Evolutionary conservation across 2,888 invertebrate species (phyloP), one percentile per base, ranked within the genome.

Genomic region (Chydorus sphaericus): DNA sequence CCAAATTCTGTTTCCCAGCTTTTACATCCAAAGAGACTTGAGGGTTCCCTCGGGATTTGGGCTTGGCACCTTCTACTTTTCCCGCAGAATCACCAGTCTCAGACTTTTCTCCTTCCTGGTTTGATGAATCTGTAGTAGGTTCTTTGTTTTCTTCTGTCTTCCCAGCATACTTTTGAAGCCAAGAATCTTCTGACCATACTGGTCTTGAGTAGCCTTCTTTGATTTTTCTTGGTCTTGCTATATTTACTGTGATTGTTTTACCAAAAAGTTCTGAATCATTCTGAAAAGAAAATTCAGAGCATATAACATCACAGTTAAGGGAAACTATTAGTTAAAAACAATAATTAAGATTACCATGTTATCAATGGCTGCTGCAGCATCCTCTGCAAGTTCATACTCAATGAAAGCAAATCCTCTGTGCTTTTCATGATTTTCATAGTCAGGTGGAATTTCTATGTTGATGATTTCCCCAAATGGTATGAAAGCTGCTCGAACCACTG

Each of bases 361-460:
- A 71, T 98, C 97, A 64, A 98, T 96, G 49, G 97, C 96, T 31
- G 94, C 89, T 10, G 90, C 85, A n/a, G 97, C 96, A 79, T 98
- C 98, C 73, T 97, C 97, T 8, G 90, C 85, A 62, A 82, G 78
- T 73, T 98, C 98, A 73, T 92, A 98, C 73, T 98, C 98, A 61
- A 99, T 85, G 69, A 99, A 98, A 1, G 96, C 94, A 73, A 96
- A 98, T n/a, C 96, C 96, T 66, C 96, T 77, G 67, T 97, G 96
- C 67, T 92, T 93, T 67, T 96, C 93, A 23, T 52, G 52, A 55
- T 85, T 83, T 71, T 97, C 94, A 75, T 96, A 98, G 74, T 98
- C 98, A 52, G 97, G 75, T 10, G 98, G 98, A 69, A 94, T 91
- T 73, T 96, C 93, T 48, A 98, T 87, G 69, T 97, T 96, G n/a